Conservation (phyloP, 2,797 vertebrate species). For the Enteromius argenteus region DNA sequence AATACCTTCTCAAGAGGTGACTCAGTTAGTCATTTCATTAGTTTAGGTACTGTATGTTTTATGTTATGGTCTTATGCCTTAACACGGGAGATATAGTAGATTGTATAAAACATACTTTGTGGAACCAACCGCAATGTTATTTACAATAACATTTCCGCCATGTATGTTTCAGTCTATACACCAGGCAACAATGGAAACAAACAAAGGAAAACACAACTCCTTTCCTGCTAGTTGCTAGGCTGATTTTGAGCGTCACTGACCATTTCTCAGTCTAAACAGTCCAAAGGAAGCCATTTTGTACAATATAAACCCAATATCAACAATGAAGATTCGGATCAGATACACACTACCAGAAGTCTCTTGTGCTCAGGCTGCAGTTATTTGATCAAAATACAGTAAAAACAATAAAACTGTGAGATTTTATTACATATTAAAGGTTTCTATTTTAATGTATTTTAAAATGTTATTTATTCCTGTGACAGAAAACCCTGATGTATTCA, state of each 20-base stretch:
- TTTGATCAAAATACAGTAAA: background rate
- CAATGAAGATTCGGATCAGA: background rate
- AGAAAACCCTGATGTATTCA: background rate
- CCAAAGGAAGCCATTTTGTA: background rate
- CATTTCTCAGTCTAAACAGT: constrained; percentile 52
- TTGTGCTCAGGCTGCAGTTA: background rate
- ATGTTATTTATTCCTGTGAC: background rate
- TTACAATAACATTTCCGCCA: constrained; percentile 50
- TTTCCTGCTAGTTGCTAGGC: constrained; percentile 55
- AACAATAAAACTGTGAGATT: background rate
- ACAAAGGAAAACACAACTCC: constrained; percentile 63
- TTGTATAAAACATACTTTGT: background rate
- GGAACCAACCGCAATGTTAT: background rate
- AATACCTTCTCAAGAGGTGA: background rate
- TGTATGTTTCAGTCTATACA: constrained; percentile 52
- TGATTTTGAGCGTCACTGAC: constrained; percentile 30
- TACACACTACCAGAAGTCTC: background rate
- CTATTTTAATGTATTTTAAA: background rate
- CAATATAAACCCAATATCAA: background rate
- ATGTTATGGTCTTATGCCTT: background rate
- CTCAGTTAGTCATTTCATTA: background rate
- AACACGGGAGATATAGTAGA: background rate
- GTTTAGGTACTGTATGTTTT: background rate
- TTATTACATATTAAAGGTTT: background rate
- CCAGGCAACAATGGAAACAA: constrained; percentile 55